Conservation (phyloP, 2,888 invertebrate genomes). For the Heterodera filipjevi region DNA sequence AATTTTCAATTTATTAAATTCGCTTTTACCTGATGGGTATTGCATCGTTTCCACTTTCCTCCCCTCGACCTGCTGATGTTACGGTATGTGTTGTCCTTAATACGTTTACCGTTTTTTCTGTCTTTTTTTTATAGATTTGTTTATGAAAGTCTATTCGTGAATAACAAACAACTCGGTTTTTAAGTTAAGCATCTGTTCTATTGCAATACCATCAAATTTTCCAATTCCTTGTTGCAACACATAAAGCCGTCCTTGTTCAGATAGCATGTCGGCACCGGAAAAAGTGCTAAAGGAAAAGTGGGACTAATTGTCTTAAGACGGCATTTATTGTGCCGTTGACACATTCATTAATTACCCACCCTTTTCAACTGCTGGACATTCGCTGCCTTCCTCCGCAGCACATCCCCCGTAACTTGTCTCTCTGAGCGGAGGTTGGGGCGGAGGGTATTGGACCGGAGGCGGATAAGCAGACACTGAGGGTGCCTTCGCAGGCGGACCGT, state of each 20-base stretch:
- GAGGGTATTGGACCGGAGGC: not conserved
- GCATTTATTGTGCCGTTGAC: not conserved
- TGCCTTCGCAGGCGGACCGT: not conserved
- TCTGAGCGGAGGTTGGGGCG: not conserved
- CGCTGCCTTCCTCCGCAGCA: not conserved
- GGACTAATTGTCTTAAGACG: not conserved
- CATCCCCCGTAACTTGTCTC: not conserved
- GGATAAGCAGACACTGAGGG: not conserved
- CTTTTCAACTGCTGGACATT: not conserved
- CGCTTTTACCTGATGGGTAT: constrained; percentile 35
- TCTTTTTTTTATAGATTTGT: not conserved
- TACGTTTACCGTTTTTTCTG: not conserved
- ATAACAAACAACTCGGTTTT: not conserved
- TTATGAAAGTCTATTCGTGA: no score
- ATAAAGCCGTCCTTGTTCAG: constrained; percentile 45
- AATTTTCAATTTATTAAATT: constrained; percentile 11
- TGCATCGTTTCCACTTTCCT: constrained; percentile 45
- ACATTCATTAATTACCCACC: not conserved
- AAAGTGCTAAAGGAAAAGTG: not conserved
- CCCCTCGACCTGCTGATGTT: constrained; percentile 36
- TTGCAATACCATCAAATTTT: constrained; percentile 37
- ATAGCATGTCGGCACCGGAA: constrained; percentile 40
- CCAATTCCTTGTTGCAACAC: constrained; percentile 43
- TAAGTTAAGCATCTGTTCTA: no score
- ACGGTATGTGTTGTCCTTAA: constrained; percentile 38